A percentile compares a stretch with the other conserved stretches of the same genome.
phyloP scores from a whole-genome alignment of 2,797 vertebrate species.

The Saxicola maurus region DNA sequence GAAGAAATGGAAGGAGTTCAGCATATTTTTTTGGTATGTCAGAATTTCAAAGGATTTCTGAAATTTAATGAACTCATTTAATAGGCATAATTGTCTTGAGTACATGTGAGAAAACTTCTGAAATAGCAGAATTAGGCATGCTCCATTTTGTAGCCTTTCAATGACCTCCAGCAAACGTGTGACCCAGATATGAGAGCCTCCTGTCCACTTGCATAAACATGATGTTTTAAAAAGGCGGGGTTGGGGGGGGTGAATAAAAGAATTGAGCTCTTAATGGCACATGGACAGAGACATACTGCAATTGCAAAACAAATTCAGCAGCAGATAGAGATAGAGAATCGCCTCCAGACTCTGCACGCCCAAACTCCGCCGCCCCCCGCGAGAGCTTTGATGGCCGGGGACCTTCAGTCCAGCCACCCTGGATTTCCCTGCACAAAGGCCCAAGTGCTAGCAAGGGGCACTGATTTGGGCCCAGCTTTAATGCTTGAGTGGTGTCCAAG shows the following conservation, averaged over 20 bases:
- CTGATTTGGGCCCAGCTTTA: neutral
- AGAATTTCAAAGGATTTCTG: conserved; percentile 70
- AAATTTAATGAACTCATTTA: conserved; percentile 72
- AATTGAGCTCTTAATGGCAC: conserved; percentile 47
- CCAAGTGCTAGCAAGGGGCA: neutral
- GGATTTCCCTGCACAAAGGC: neutral
- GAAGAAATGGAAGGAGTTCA: conserved; percentile 38
- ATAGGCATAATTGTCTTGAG: conserved; percentile 73
- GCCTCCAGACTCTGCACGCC: conserved; percentile 39
- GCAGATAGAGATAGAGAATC: conserved; percentile 47
- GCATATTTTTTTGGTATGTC: conserved; percentile 45
- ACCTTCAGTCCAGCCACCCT: neutral
- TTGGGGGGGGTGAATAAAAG: conserved; percentile 27
- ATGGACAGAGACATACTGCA: conserved; percentile 40
- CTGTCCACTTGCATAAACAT: conserved; percentile 75
- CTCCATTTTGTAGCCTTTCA: conserved; percentile 82
- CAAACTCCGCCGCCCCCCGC: neutral
- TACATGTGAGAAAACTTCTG: conserved; percentile 73
- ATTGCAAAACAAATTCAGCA: conserved; percentile 54
- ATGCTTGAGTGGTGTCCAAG: neutral
- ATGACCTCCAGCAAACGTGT: conserved; percentile 80
- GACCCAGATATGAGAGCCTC: conserved; percentile 76
- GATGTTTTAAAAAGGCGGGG: conserved; percentile 64
- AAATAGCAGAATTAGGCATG: conserved; percentile 80
- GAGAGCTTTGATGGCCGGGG: neutral